phyloP scores from a whole-genome alignment of 2,888 invertebrate genomes.

The Ferrisia virgata region DNA sequence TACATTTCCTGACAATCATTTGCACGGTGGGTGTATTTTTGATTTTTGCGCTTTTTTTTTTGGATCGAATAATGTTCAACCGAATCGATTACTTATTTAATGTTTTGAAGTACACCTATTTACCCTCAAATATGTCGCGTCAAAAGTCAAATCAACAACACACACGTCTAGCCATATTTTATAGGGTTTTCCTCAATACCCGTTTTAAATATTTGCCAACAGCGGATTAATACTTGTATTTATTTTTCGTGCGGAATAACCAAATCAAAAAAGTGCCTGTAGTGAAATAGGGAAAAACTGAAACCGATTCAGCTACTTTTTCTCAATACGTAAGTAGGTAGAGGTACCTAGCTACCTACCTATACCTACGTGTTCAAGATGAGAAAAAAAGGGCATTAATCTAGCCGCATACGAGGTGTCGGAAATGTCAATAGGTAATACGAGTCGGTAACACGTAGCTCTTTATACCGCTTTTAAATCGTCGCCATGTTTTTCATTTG shows the following conservation, averaged over 20 bases:
- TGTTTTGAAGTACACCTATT: too few species aligned
- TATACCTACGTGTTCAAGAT: neutral
- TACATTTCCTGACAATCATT: too few species aligned
- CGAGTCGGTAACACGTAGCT: neutral
- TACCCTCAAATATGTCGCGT: too few species aligned
- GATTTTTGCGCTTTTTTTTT: too few species aligned
- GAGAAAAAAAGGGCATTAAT: constrained; percentile 1
- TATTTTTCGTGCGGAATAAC: neutral
- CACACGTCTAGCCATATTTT: too few species aligned
- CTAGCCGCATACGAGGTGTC: neutral
- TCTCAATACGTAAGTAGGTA: too few species aligned
- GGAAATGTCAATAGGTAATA: constrained; percentile 14
- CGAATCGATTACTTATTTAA: too few species aligned
- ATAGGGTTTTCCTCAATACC: too few species aligned
- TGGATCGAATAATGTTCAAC: too few species aligned
- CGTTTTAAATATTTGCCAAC: neutral
- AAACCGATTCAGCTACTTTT: neutral
- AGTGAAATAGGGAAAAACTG: neutral
- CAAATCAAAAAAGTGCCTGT: neutral
- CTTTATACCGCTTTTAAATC: neutral
- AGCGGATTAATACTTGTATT: neutral
- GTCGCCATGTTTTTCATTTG: neutral
- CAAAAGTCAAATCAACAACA: too few species aligned
- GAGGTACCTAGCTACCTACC: too few species aligned
- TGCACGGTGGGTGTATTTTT: too few species aligned